Percentiles rank a stretch among this genome's conserved stretches.
These are phyloP conservation scores for Abrostola tripartita DNA, from an alignment of 2,888 invertebrate genomes.

Conservation along the genomic window DNA sequence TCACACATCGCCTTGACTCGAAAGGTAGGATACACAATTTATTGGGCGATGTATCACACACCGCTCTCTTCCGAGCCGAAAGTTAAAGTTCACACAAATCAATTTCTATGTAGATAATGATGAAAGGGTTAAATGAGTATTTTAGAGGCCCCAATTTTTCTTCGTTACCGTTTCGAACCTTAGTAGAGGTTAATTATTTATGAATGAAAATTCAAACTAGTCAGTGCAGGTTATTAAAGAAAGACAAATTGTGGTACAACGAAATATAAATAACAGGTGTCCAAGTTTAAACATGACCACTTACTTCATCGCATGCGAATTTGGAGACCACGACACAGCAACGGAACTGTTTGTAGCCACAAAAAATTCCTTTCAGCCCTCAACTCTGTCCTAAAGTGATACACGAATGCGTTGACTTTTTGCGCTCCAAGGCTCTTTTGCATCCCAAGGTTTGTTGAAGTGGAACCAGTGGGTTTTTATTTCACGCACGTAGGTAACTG, in stretches of 20 bases:
- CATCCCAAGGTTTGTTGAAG: constrained; percentile 74
- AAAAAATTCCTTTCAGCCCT: constrained; percentile 55
- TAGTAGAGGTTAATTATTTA: neutral
- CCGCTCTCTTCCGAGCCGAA: constrained; percentile 62
- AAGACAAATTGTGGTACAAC: neutral
- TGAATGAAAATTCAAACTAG: neutral
- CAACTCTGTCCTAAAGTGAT: constrained; percentile 60
- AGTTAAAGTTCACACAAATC: constrained; percentile 62
- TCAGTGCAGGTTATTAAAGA: neutral
- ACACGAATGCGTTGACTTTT: constrained; percentile 77
- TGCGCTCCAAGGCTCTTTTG: constrained; percentile 72
- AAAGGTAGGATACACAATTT: constrained; percentile 70
- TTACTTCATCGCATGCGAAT: constrained; percentile 16
- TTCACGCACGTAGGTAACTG: constrained; percentile 84
- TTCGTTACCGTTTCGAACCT: neutral
- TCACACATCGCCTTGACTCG: constrained; percentile 67
- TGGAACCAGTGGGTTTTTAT: constrained; percentile 82
- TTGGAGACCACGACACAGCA: constrained; percentile 17
- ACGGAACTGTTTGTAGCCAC: constrained; percentile 39
- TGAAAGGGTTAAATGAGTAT: constrained; percentile 1
- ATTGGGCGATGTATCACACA: constrained; percentile 70
- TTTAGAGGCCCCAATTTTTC: neutral
- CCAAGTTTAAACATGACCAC: constrained; percentile 2
- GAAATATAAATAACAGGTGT: constrained; percentile 9
- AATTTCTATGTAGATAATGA: constrained; percentile 35